These are phyloP conservation scores for Eulacestoma nigropectus DNA, from an alignment of 2,113 vertebrate species.

Conservation along the genomic window DNA sequence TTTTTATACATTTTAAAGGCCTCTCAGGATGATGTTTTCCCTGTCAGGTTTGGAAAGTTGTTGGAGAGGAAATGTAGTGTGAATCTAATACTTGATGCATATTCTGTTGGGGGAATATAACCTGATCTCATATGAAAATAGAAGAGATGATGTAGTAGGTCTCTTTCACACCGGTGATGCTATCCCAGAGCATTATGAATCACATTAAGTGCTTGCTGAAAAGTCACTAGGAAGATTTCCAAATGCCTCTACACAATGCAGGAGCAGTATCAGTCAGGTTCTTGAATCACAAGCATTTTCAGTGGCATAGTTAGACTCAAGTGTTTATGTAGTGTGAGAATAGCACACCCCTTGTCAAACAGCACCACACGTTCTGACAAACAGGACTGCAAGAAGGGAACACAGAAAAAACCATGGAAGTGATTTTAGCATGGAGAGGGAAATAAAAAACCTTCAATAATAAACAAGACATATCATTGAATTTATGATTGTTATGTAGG, in stretches of 20 bases:
- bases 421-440: neutral
- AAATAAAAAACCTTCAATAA: neutral
- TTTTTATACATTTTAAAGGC: neutral
- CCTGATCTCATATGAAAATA: neutral
- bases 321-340: neutral
- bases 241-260: neutral
- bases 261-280: neutral
- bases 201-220: neutral
- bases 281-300: neutral
- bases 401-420: neutral
- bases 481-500: neutral
- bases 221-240: conserved; percentile 37
- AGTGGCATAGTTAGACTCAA: neutral
- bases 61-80: neutral
- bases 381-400: neutral
- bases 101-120: neutral
- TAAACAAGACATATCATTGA: neutral
- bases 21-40: neutral
- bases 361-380: neutral
- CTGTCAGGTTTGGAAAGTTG: neutral
- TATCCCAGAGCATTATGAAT: neutral
- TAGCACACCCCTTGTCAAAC: neutral
- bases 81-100: neutral
- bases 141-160: neutral
- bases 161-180: neutral